Base-by-base conservation (phyloP, 92 coral and sea anemone genomes). In the Palythoa heliodiscus region DNA sequence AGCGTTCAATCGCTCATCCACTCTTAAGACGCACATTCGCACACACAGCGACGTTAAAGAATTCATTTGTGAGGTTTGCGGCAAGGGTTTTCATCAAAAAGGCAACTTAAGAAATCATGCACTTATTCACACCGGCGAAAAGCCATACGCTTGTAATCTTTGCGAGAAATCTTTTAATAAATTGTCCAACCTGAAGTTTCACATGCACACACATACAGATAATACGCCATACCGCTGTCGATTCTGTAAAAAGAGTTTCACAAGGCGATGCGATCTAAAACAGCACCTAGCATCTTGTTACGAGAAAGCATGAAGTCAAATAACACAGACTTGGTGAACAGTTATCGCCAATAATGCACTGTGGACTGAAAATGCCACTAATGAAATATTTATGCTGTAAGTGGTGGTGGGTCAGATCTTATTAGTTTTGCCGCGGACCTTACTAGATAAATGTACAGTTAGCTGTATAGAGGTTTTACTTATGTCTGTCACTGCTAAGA, bases 31-130 rank as follows among this genome's bases (percentile, higher is more conserved):
- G 1, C 99, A 97, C 86, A 90, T 95, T 54, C 93, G 99, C 52
- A 97, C 99, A 0, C 99, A 97, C 93, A 92, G 97, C 60, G 95
- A 93, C 25, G 43, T 89, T 76, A 97, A 97, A 61, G 99, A 97
- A 82, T 97, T 97, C 82, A 69, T 91, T 12, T 97, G 99, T 73
- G 92, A 95, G 38, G 84, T 97, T 24, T 97, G 99, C 68, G 95
- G 94, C 68, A 97, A 97, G 72, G 99, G 99, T 1, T 97, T 97
- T 79, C 99, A 97, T 89, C 99, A 97, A 90, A 97, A 97, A 95
- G 99, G 99, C 93, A 97, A 97, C 78, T 88, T 97, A 77, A 97
- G 99, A 37, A 97, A 97, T 86, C 99, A 97, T 71, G 87, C 92
- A 24, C 93, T 97, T 47, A 97, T 97, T 40, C 99, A 97, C 80